Evolutionary conservation across 2,888 invertebrate species (phyloP), one percentile per base, ranked within the genome.

Genomic region (Lithosia quadra): DNA sequence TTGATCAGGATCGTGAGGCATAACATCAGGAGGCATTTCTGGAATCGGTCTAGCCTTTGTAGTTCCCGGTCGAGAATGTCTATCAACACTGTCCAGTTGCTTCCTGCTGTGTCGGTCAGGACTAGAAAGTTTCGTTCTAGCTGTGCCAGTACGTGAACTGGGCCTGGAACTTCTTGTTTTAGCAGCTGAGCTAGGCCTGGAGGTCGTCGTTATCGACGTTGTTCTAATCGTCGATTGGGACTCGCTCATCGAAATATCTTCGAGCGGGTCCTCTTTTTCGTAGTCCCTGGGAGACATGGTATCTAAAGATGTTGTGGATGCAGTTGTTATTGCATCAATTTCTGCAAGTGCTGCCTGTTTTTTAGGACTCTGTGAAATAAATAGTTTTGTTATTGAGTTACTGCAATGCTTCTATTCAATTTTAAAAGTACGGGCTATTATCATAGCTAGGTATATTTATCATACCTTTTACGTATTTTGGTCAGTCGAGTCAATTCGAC

Each of bases 1-100:
- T 67, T 92, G 88, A 79, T 95, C 94, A 18, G 95, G 95, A 72
- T 95, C 91, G 71, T 82, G 86, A 0, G 94, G 95, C 1, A 88
- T 72, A 8, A 87, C 84, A 9, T 67, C 71, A 24, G 77, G 84
- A 0, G 84, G 80, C 71, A 86, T 71, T 55, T 83, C 86, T 1
- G 94, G 92, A 18, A 94, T 93, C 5, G 95, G 93, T 56, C 91
- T 89, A 1, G 91, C 84, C 71, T 86, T 91, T n/a, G 84, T 87
- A 0, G 88, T 88, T 1, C 86, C 88, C 0, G 91, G 87, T 11
- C 88, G 77, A 2, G 88, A 86, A 0, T 72, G 74, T 0, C 67
- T 67, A 2, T 86, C 85, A 0, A 78, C 63, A 36, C 77, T 83
- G 0, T 86, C 88, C 0, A 79, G 72, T 49, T 82, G 84, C 79